Conservation (phyloP, 2,113 vertebrate species). For the Ifrita kowaldi region DNA sequence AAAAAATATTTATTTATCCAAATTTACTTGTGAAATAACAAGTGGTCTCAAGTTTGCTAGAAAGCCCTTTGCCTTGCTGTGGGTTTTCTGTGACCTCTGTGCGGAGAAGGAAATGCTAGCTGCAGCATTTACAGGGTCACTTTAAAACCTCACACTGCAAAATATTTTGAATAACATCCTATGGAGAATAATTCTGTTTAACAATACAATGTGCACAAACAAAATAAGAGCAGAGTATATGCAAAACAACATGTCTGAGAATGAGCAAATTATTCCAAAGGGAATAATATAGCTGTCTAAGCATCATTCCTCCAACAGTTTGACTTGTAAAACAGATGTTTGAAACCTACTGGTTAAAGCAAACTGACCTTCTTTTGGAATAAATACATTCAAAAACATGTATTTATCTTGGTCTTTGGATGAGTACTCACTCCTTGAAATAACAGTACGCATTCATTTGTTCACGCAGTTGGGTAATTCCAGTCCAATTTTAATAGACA, state of each 20-base stretch:
- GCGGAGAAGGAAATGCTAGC: neutral
- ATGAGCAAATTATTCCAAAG: neutral
- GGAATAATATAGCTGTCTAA: neutral
- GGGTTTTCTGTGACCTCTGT: neutral
- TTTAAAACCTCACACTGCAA: neutral
- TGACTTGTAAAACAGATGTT: neutral
- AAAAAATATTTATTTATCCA: neutral
- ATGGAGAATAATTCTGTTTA: neutral
- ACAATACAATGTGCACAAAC: neutral
- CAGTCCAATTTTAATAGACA: neutral
- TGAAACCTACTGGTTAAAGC: neutral
- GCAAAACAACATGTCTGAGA: neutral
- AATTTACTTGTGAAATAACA: neutral
- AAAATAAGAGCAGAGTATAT: neutral
- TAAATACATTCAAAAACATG: neutral
- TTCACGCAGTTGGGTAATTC: neutral
- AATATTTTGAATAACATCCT: neutral
- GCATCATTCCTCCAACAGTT: neutral
- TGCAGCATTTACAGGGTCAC: neutral
- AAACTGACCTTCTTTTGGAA: neutral
- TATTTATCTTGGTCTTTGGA: neutral
- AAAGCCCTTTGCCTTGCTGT: neutral
- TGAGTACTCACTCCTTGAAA: neutral
- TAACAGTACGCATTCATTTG: neutral
- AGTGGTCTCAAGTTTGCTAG: neutral